phyloP scores from a whole-genome alignment of 2,113 vertebrate genomes.

The Pseudonaja textilis region DNA sequence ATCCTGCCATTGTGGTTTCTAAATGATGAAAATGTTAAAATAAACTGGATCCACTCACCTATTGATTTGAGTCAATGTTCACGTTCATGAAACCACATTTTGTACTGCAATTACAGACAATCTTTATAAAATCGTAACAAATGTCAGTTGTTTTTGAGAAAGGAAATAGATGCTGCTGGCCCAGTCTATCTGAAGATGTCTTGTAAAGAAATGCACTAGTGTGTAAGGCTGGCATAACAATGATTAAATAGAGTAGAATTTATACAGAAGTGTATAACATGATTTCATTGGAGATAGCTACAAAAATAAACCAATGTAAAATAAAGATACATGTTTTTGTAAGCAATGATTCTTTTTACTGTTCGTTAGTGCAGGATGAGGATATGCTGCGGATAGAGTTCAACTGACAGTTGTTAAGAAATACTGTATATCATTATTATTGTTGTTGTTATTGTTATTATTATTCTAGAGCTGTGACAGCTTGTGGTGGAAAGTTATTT shows the following conservation, averaged over 20 bases:
- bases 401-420: not conserved
- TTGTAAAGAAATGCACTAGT: not conserved
- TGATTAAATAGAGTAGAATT: not conserved
- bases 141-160: not conserved
- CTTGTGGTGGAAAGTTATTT: not conserved
- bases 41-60: not conserved
- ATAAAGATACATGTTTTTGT: not conserved
- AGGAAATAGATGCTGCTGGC: not conserved
- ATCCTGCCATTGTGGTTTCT: not conserved
- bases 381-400: not conserved
- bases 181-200: not conserved
- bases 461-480: not conserved
- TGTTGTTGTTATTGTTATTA: not conserved
- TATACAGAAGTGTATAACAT: not conserved
- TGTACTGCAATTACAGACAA: not conserved
- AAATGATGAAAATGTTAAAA: not conserved
- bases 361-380: not conserved
- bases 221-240: not conserved
- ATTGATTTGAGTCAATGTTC: not conserved
- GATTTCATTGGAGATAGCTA: not conserved
- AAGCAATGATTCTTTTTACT: not conserved
- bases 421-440: not conserved
- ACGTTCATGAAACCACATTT: not conserved
- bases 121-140: not conserved
- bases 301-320: not conserved